These are phyloP conservation scores for Nephila pilipes DNA, from an alignment of 1,140 invertebrate genomes.

Conservation along the genomic window DNA sequence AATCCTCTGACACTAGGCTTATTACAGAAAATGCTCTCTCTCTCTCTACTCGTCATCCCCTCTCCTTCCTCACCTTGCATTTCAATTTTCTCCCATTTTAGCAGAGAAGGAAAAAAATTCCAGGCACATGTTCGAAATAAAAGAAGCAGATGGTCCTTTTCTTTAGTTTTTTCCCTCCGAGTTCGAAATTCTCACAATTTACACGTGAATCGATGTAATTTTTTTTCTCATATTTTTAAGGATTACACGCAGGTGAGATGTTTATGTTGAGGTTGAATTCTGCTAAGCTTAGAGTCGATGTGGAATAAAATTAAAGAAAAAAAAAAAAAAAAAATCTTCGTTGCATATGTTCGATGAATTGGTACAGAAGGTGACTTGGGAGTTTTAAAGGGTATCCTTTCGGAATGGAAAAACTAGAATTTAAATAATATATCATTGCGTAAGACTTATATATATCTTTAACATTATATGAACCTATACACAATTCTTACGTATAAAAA, in stretches of 20 bases:
- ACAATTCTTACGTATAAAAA: too few relatives aligned
- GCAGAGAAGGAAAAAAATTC: background rate
- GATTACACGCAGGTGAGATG: conserved; percentile 8
- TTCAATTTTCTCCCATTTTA: background rate
- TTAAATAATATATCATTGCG: too few relatives aligned
- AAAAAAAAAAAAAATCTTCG: too few relatives aligned
- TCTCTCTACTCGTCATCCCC: background rate
- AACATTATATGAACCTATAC: too few relatives aligned
- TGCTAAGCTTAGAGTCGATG: background rate
- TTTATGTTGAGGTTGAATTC: background rate
- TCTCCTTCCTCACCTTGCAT: background rate
- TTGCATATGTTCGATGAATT: too few relatives aligned
- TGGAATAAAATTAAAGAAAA: too few relatives aligned
- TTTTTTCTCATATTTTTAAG: background rate
- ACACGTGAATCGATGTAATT: background rate
- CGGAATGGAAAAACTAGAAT: too few relatives aligned
- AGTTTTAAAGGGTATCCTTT: too few relatives aligned
- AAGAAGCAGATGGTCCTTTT: conserved; percentile 27
- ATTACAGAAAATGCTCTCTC: background rate
- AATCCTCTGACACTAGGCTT: background rate
- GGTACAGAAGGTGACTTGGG: too few relatives aligned
- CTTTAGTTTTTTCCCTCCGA: background rate
- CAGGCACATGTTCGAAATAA: conserved; percentile 38
- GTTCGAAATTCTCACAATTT: conserved; percentile 2
- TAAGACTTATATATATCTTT: too few relatives aligned